Percentiles rank a stretch among this genome's conserved stretches.
phyloP scores from a whole-genome alignment of 2,888 invertebrate species.

The Cheilosia impressa region DNA sequence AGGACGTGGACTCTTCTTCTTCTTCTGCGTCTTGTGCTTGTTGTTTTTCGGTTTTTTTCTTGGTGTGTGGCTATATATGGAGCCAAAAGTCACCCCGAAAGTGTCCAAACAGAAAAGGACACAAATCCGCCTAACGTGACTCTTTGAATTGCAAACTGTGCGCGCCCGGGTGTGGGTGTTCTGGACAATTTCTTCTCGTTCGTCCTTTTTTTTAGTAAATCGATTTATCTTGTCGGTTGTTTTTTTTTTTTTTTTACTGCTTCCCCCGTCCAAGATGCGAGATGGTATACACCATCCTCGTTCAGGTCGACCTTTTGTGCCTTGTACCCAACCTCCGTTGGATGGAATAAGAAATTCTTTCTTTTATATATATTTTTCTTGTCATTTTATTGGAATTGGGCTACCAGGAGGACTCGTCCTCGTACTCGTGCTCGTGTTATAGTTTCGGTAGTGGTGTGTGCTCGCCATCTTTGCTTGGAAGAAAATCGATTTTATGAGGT shows the following conservation, averaged over 20 bases:
- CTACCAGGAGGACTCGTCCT: slow-evolving; percentile 55
- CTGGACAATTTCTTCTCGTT: slow-evolving; percentile 69
- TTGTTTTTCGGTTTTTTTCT: slow-evolving; percentile 11
- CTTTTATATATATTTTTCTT: slow-evolving; percentile 50
- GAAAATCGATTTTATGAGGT: slow-evolving; percentile 71
- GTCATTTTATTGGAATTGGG: slow-evolving; percentile 73
- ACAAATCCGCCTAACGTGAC: slow-evolving; percentile 75
- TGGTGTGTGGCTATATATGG: slow-evolving; percentile 58
- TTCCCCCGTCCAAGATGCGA: slow-evolving; percentile 50
- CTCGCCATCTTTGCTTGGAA: slow-evolving; percentile 60
- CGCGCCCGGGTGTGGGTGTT: slow-evolving; percentile 41
- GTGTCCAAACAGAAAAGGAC: slow-evolving; percentile 74
- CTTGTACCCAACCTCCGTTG: slow-evolving; percentile 7
- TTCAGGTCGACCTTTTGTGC: slow-evolving; percentile 54
- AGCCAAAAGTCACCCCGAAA: slow-evolving; percentile 75
- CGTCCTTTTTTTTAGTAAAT: slow-evolving; percentile 52
- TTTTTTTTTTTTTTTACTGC: slow-evolving; percentile 27
- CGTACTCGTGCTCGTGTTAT: slow-evolving; percentile 20
- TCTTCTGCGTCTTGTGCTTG: background rate
- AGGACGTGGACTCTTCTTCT: slow-evolving; percentile 44
- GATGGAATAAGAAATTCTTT: slow-evolving; percentile 60
- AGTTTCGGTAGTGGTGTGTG: slow-evolving; percentile 48
- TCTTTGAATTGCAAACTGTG: slow-evolving; percentile 63
- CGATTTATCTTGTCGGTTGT: slow-evolving; percentile 66
- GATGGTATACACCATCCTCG: slow-evolving; percentile 57